A percentile compares a stretch with the other conserved stretches of the same genome.
Conservation (phyloP, 2,888 invertebrate genomes). For the Acanthosepion esculentum region DNA sequence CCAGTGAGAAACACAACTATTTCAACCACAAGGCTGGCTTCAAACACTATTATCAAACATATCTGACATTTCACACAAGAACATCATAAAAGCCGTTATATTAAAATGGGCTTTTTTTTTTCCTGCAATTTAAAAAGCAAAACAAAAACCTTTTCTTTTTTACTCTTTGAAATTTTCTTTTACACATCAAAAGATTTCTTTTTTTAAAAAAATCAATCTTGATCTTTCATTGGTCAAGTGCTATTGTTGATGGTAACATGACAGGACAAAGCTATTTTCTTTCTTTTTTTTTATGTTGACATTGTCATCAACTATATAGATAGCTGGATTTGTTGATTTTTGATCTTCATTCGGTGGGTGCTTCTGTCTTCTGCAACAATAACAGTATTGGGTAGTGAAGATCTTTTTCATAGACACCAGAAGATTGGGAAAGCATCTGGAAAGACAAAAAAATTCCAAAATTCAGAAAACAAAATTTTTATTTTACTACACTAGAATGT, state of each 20-base stretch:
- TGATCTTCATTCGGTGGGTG: neutral
- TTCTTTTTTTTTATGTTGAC: neutral
- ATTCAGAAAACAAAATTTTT: no score
- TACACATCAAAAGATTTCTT: neutral
- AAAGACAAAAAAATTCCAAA: neutral
- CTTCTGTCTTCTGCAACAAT: constrained; percentile 35
- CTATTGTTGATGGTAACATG: neutral
- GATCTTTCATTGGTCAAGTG: neutral
- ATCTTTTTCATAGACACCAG: constrained; percentile 25
- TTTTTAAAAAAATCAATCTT: neutral
- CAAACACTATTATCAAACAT: neutral
- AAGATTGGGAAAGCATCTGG: neutral
- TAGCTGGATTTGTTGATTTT: neutral
- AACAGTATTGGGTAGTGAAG: constrained; percentile 38
- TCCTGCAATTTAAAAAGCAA: neutral
- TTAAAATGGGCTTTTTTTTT: neutral
- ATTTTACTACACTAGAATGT: no score
- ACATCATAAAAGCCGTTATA: neutral
- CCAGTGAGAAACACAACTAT: neutral
- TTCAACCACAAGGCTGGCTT: neutral
- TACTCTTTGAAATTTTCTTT: neutral
- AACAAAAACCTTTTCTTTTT: neutral
- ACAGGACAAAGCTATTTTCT: no score
- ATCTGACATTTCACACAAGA: neutral
- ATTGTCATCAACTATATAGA: neutral